Conservation (phyloP, 2,113 vertebrate genomes). For the Calidris pygmaea region DNA sequence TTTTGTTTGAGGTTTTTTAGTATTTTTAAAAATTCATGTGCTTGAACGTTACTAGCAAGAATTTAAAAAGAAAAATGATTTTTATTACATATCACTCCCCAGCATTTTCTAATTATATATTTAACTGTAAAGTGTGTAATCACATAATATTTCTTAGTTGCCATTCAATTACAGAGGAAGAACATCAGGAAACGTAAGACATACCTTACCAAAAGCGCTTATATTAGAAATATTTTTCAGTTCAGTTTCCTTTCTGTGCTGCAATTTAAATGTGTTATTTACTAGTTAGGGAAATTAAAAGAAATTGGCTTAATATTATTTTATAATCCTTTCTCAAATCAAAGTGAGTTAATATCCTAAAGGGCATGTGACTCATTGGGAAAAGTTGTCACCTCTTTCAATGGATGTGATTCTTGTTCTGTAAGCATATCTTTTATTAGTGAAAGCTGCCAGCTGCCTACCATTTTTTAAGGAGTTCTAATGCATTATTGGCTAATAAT, state of each 20-base stretch:
- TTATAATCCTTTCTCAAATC: background rate
- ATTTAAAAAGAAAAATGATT: background rate
- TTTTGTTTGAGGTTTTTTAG: background rate
- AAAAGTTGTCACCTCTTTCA: background rate
- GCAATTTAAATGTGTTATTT: background rate
- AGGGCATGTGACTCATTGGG: background rate
- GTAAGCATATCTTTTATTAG: background rate
- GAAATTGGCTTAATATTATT: background rate
- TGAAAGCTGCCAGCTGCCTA: background rate
- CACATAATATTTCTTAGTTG: background rate
- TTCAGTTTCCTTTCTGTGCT: background rate
- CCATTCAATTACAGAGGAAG: background rate
- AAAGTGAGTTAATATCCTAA: background rate
- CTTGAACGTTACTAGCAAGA: background rate
- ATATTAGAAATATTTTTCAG: background rate
- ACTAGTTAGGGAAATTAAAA: background rate
- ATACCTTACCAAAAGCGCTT: background rate
- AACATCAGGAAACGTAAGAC: background rate
- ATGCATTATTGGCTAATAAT: background rate
- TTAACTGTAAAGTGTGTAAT: background rate
- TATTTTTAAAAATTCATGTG: background rate
- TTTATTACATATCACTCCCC: background rate
- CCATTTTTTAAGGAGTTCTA: background rate
- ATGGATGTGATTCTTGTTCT: background rate
- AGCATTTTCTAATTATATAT: background rate